phyloP scores from a whole-genome alignment of 2,113 vertebrate species.

The Gymnarchus niloticus region DNA sequence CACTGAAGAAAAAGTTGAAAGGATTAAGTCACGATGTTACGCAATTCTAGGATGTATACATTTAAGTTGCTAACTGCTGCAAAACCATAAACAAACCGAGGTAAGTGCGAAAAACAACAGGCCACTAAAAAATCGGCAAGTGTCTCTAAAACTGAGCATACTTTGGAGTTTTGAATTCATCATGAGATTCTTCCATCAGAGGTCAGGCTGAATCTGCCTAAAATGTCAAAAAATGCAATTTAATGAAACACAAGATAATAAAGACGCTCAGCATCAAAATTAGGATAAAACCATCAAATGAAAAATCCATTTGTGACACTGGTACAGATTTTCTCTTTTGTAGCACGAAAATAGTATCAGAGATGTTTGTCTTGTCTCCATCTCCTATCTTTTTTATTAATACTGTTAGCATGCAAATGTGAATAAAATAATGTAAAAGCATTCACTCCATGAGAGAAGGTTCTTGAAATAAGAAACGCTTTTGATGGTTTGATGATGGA shows the following conservation, averaged over 20 bases:
- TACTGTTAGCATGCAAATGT: background rate
- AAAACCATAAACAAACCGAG: conserved; percentile 42
- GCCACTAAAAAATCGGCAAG: conserved; percentile 37
- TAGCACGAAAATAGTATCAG: background rate
- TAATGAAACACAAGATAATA: conserved; percentile 25
- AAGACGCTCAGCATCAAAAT: background rate
- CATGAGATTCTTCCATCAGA: conserved; percentile 33
- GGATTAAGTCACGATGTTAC: conserved; percentile 28
- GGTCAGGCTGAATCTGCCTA: conserved; percentile 31
- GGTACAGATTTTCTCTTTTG: background rate
- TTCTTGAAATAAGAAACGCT: background rate
- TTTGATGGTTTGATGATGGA: background rate
- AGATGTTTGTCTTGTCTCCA: background rate
- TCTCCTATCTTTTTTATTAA: background rate
- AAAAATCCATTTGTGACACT: conserved; percentile 12
- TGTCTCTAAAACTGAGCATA: conserved; percentile 46
- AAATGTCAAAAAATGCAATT: conserved; percentile 36
- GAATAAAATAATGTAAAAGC: background rate
- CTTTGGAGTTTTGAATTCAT: conserved; percentile 42
- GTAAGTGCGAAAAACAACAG: conserved; percentile 22
- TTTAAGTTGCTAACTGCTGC: conserved; percentile 53
- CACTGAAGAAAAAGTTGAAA: background rate
- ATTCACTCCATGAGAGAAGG: background rate
- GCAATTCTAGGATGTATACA: conserved; percentile 42
- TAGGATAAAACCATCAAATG: background rate